A percentile compares a stretch with the other conserved stretches of the same genome.
These are phyloP conservation scores for Ageneiosus marmoratus DNA, from an alignment of 2,113 vertebrate species.

Conservation along the genomic window DNA sequence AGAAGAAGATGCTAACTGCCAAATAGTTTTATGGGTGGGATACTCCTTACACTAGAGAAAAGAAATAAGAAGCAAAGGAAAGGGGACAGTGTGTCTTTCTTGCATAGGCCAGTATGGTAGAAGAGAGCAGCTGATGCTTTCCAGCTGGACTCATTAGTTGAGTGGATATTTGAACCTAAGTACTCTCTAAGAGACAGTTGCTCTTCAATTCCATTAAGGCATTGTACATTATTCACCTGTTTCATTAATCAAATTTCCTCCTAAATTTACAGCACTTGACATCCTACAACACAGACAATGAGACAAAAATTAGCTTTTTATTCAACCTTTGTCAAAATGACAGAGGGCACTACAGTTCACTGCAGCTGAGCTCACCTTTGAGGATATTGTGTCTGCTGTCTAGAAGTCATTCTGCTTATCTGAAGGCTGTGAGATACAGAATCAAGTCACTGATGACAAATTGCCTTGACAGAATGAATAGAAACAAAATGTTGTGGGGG, in stretches of 20 bases:
- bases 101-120: slow-evolving; percentile 59
- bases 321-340: slow-evolving; percentile 46
- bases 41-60: slow-evolving; percentile 59
- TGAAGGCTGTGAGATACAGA: slow-evolving; percentile 59
- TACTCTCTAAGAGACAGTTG: slow-evolving; percentile 68
- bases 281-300: slow-evolving; percentile 49
- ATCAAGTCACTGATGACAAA: slow-evolving; percentile 69
- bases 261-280: slow-evolving; percentile 67
- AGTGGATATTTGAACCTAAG: slow-evolving; percentile 82
- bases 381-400: slow-evolving; percentile 60
- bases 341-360: slow-evolving; percentile 35
- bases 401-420: slow-evolving; percentile 61
- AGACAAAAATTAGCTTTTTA: slow-evolving; percentile 33
- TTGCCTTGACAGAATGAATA: slow-evolving; percentile 70
- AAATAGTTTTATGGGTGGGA: slow-evolving; percentile 46
- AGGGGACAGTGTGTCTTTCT: slow-evolving; percentile 40
- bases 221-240: slow-evolving; percentile 79
- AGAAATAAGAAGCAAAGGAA: slow-evolving; percentile 17
- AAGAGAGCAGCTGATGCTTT: slow-evolving; percentile 63
- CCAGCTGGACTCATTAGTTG: slow-evolving; percentile 77
- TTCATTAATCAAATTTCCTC: slow-evolving; percentile 76
- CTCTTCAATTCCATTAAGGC: slow-evolving; percentile 80
- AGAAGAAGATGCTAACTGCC: slow-evolving; percentile 59
- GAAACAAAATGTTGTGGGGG: slow-evolving; percentile 63
- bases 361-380: slow-evolving; percentile 52